These are phyloP conservation scores for Theodoxus fluviatilis DNA, from an alignment of 2,888 invertebrate genomes.

Conservation along the genomic window DNA sequence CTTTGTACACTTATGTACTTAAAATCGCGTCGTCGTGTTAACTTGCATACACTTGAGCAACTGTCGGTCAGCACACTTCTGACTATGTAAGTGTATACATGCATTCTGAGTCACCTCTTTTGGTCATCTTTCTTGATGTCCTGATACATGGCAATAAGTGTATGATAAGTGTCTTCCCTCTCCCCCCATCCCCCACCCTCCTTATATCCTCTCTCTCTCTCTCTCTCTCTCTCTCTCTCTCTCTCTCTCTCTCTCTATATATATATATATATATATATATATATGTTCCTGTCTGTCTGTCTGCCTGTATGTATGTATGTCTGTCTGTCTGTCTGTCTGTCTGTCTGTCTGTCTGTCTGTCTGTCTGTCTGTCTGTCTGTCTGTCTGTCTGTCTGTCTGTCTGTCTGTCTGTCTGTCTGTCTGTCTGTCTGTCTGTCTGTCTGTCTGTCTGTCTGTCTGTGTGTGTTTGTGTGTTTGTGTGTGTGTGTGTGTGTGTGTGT, in stretches of 20 bases:
- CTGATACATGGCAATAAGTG: too few species aligned
- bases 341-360: neutral
- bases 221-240: conserved; percentile 8
- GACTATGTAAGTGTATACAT: too few species aligned
- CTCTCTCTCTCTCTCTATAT: conserved; percentile 1
- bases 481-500: conserved; percentile 4
- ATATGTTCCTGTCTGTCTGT: neutral
- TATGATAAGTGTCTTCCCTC: too few species aligned
- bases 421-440: neutral
- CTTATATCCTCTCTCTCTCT: too few species aligned
- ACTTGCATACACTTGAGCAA: too few species aligned
- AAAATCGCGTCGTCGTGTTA: too few species aligned
- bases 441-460: neutral
- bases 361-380: neutral
- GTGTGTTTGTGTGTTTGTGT: neutral
- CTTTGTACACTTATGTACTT: too few species aligned
- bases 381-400: neutral
- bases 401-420: too few species aligned
- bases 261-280: neutral
- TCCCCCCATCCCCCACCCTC: too few species aligned
- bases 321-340: neutral
- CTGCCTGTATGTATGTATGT: neutral
- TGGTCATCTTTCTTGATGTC: too few species aligned
- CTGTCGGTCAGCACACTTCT: too few species aligned
- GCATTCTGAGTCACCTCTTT: too few species aligned